Evolutionary conservation across 1,140 invertebrate genomes (phyloP), one percentile per base, ranked within the genome.

Genomic region (Caenorhabditis tropicalis): DNA sequence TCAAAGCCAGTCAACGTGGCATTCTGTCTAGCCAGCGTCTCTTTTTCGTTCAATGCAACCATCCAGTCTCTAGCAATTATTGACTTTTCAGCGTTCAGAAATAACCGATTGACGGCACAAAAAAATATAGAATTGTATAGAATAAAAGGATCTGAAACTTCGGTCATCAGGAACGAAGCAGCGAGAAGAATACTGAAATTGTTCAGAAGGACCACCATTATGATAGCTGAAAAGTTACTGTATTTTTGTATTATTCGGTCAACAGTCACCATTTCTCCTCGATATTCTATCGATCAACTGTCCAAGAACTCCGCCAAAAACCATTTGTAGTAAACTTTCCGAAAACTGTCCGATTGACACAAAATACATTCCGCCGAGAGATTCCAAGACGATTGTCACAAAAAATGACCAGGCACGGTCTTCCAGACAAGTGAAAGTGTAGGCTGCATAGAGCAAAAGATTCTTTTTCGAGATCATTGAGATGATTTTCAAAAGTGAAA

Each of bases 11-110:
- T 65, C 12, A 65, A 36, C 31, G 19, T 65, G 12, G 58, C 58
- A 33, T 65, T 65, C 16, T 65, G 58, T 36, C 58, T 12, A 19
- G 29, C 31, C 31, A 65, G 31, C 10, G 10, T 16, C 4, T 36
- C 36, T 65, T 65, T 36, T 19, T 36, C n/a, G 7, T 65, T 65
- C 29, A 65, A 19, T 2, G 58, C 31, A 0, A 65, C 58, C 0
- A 65, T 15, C 58, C 58, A 65, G 31, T 65, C 58, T 65, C 58
- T 65, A 3, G 58, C 15, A 36, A 65, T 65, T 19, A 65, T 65
- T 36, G 58, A 65, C 21, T 65, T 65, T 65, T 65, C 58, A 16
- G 29, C 58, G 7, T 65, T 65, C 12, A 65, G 7, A 65, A 65
- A 65, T 33, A 65, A 36, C 31, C 58, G 58, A 36, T 65, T 65